These are phyloP conservation scores for Stenodera caucasica DNA, from an alignment of 2,888 invertebrate genomes.

Conservation along the genomic window DNA sequence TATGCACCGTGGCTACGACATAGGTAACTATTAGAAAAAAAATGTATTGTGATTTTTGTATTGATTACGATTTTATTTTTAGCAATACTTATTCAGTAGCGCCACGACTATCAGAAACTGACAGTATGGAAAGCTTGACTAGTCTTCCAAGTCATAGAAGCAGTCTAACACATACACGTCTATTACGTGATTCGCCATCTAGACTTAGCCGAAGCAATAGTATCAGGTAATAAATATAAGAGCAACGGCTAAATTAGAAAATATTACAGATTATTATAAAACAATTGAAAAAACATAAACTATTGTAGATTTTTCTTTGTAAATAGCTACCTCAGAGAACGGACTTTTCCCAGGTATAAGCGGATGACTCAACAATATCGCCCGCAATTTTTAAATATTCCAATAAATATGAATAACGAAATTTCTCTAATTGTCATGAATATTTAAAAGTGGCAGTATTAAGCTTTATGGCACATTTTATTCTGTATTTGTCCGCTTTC, in stretches of 20 bases:
- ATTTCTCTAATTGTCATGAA: slow-evolving; percentile 15
- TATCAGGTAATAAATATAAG: slow-evolving; percentile 71
- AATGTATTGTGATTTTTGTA: neutral
- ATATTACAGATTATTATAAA: slow-evolving; percentile 2
- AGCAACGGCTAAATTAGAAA: neutral
- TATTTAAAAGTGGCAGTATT: slow-evolving; percentile 20
- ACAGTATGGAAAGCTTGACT: slow-evolving; percentile 82
- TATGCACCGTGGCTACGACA: slow-evolving; percentile 87
- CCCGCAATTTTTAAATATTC: slow-evolving; percentile 12
- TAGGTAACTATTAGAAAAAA: slow-evolving; percentile 60
- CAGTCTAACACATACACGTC: slow-evolving; percentile 72
- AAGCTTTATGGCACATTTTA: slow-evolving; percentile 25
- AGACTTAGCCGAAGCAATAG: slow-evolving; percentile 88
- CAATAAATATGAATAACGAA: neutral
- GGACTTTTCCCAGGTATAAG: slow-evolving; percentile 89
- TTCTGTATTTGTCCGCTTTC: slow-evolving; percentile 41
- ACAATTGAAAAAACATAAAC: slow-evolving; percentile 10
- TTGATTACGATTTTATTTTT: slow-evolving; percentile 43
- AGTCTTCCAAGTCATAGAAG: slow-evolving; percentile 60
- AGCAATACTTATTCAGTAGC: slow-evolving; percentile 74
- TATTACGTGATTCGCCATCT: slow-evolving; percentile 70
- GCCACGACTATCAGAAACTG: slow-evolving; percentile 83
- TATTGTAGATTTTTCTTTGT: slow-evolving; percentile 42
- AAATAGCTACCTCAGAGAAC: slow-evolving; percentile 84
- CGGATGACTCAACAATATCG: slow-evolving; percentile 25